Percentiles rank a stretch among this genome's conserved stretches.
Conservation (phyloP, 2,888 invertebrate genomes). For the Petrolisthes cinctipes region DNA sequence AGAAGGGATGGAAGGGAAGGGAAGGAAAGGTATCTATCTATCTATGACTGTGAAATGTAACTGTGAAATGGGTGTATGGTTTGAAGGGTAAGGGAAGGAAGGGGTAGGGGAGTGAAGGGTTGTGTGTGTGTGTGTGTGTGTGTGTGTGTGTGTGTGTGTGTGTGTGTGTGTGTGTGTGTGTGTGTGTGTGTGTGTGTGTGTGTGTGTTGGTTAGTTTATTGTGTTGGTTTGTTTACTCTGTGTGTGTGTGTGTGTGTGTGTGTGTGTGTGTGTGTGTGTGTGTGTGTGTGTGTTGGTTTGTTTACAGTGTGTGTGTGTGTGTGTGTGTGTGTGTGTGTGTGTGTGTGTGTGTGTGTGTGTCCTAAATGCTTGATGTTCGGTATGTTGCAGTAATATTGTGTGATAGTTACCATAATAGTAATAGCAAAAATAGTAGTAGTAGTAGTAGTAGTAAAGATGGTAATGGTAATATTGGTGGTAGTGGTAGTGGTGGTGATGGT, state of each 20-base stretch:
- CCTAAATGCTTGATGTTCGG: too few species aligned
- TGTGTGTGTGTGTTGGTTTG: neutral
- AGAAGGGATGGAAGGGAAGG: too few species aligned
- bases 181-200: conserved; percentile 10
- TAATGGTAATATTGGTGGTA: too few species aligned
- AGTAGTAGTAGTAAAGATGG: neutral
- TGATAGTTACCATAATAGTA: neutral
- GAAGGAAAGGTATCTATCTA: too few species aligned
- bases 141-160: conserved; percentile 31
- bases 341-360: conserved; percentile 22
- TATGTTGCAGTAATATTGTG: neutral
- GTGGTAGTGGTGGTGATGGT: neutral
- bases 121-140: conserved; percentile 27
- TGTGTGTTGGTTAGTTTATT: neutral
- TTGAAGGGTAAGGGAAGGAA: neutral
- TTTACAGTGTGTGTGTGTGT: neutral
- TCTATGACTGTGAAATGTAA: too few species aligned
- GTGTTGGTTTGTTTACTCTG: neutral
- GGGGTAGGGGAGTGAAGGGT: conserved; percentile 1
- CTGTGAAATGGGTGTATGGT: neutral
- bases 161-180: conserved; percentile 22
- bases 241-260: neutral
- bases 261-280: neutral
- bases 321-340: conserved; percentile 15
- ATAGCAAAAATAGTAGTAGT: neutral